Evolutionary conservation across 2,113 vertebrate species (phyloP).

Genomic region (Brienomyrus longianalis): DNA sequence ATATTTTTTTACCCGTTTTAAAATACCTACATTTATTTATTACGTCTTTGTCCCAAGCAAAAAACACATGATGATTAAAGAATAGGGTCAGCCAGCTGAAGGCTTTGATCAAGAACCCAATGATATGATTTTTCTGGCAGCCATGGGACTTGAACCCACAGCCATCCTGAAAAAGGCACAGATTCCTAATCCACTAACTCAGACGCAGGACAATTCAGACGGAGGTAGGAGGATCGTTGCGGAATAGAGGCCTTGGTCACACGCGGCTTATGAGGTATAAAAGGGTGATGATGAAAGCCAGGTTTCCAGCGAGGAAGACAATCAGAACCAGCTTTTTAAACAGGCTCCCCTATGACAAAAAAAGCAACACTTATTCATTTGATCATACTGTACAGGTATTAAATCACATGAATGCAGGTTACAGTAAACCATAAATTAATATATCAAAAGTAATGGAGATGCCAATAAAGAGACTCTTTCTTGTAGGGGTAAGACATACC

Average conservation of each 20-base stretch:
- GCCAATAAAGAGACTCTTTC: background rate
- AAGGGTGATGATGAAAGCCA: slow-evolving; percentile 59
- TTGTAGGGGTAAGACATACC: background rate
- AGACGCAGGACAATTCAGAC: background rate
- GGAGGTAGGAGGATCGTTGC: background rate
- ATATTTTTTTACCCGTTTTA: background rate
- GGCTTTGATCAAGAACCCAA: background rate
- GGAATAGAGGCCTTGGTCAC: slow-evolving; percentile 26
- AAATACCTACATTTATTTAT: background rate
- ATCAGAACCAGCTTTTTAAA: slow-evolving; percentile 64
- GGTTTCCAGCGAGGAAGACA: slow-evolving; percentile 65
- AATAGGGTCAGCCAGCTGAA: background rate
- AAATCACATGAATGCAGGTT: background rate
- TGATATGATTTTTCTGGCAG: background rate
- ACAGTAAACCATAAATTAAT: background rate
- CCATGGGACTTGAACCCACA: background rate
- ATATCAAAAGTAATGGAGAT: background rate
- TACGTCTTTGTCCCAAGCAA: background rate
- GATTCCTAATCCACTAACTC: background rate
- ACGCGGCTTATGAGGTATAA: slow-evolving; percentile 54
- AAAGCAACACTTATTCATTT: slow-evolving; percentile 22
- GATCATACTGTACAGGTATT: background rate
- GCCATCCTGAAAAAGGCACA: background rate
- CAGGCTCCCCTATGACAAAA: slow-evolving; percentile 55
- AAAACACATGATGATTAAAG: background rate